Conservation (phyloP, 2,797 vertebrate species). For the Gadopsis marmoratus region DNA sequence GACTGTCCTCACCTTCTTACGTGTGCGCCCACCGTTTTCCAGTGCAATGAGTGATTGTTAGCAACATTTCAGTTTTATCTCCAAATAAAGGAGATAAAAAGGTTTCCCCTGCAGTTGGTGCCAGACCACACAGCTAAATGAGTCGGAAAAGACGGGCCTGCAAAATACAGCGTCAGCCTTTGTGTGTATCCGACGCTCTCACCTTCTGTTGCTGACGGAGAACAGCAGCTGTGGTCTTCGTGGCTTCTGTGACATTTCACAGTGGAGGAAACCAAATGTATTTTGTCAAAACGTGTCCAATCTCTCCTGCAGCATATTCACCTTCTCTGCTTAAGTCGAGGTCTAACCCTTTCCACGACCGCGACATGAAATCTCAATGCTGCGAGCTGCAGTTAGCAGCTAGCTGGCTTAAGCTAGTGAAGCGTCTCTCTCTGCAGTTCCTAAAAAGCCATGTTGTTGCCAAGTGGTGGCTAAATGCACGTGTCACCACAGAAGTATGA, state of each 20-base stretch:
- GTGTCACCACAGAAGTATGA: not conserved
- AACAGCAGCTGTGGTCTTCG: slow-evolving; percentile 19
- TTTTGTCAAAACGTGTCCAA: not conserved
- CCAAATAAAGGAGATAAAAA: not conserved
- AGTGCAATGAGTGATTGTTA: not conserved
- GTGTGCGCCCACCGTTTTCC: not conserved
- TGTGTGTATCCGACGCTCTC: not conserved
- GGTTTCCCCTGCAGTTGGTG: not conserved
- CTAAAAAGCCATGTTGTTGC: not conserved
- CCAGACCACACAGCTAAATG: not conserved
- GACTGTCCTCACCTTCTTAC: not conserved
- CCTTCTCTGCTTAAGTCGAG: not conserved
- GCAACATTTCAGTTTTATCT: not conserved
- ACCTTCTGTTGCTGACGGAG: not conserved
- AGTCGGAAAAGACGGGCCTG: not conserved
- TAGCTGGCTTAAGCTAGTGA: not conserved
- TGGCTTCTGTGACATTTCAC: not conserved
- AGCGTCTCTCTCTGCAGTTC: not conserved
- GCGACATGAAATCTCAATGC: not conserved
- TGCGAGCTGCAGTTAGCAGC: not conserved
- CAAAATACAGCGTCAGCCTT: not conserved
- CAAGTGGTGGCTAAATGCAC: not conserved
- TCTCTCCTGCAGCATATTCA: not conserved
- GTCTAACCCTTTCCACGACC: not conserved
- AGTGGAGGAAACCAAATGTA: too few relatives aligned